These are phyloP conservation scores for Apistogramma diplotaenia DNA, from an alignment of 2,113 vertebrate species.

Conservation along the genomic window DNA sequence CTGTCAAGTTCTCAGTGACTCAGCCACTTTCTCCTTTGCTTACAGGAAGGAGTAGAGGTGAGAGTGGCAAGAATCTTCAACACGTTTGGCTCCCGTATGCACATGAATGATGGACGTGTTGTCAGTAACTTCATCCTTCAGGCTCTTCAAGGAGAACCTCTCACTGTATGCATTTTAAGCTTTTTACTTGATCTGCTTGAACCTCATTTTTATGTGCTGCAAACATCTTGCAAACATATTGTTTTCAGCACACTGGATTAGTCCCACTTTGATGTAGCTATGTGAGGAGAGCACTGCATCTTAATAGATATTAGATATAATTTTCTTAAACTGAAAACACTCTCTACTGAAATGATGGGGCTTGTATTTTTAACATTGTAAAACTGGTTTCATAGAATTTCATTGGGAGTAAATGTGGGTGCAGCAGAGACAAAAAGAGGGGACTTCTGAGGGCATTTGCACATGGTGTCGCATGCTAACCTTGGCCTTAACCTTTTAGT, in stretches of 20 bases:
- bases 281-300: not conserved
- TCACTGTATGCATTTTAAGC: constrained; percentile 83
- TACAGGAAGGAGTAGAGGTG: constrained; percentile 96
- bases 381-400: not conserved
- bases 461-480: not conserved
- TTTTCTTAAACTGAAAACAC: not conserved
- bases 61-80: constrained; percentile 98
- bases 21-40: not conserved
- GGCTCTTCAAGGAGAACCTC: constrained; percentile 93
- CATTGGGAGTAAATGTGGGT: not conserved
- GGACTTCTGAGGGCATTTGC: not conserved
- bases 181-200: not conserved
- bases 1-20: not conserved
- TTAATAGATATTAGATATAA: not conserved
- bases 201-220: not conserved
- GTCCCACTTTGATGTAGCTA: not conserved
- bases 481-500: not conserved
- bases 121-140: constrained; percentile 99
- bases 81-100: constrained; percentile 97
- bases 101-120: constrained; percentile 99
- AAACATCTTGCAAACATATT: not conserved
- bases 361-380: not conserved
- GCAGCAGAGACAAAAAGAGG: not conserved
- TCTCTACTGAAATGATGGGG: not conserved
- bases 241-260: not conserved